A percentile compares a stretch with the other conserved stretches of the same genome.
Evolutionary conservation across 2,888 invertebrate species (phyloP).

Genomic region (Morpho helenor): DNA sequence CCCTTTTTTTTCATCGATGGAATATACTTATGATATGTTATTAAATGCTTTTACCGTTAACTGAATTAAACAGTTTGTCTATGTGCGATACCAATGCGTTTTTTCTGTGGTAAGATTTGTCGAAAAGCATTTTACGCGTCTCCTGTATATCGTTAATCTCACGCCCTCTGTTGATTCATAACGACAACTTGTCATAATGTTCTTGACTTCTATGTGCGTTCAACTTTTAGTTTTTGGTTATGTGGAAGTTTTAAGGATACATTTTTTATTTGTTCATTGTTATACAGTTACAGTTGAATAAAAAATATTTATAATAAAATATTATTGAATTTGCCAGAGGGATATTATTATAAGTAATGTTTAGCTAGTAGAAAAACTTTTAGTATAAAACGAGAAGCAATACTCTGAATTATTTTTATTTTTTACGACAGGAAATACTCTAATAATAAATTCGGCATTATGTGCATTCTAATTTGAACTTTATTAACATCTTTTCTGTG

Average conservation of each 20-base stretch:
- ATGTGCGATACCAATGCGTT: too few relatives aligned
- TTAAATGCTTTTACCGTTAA: too few relatives aligned
- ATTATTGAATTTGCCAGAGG: slow-evolving; percentile 66
- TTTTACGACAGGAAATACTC: slow-evolving; percentile 71
- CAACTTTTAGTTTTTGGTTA: neutral
- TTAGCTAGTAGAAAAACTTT: slow-evolving; percentile 72
- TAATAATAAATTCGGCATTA: slow-evolving; percentile 32
- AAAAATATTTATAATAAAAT: slow-evolving; percentile 29
- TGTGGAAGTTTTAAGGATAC: slow-evolving; percentile 9
- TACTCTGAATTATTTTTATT: slow-evolving; percentile 74
- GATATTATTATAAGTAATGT: slow-evolving; percentile 61
- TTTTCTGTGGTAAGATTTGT: too few relatives aligned
- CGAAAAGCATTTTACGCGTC: too few relatives aligned
- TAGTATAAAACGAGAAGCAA: slow-evolving; percentile 77
- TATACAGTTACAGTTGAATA: slow-evolving; percentile 28
- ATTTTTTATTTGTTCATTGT: slow-evolving; percentile 33
- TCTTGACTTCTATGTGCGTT: slow-evolving; percentile 16
- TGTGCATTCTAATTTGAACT: slow-evolving; percentile 32
- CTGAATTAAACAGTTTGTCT: too few relatives aligned
- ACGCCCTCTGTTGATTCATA: too few relatives aligned
- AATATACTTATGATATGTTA: too few relatives aligned
- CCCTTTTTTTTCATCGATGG: too few relatives aligned
- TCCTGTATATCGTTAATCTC: too few relatives aligned
- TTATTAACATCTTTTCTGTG: slow-evolving; percentile 9
- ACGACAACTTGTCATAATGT: too few relatives aligned